Evolutionary conservation across 2,888 invertebrate species (phyloP), one percentile per base, ranked within the genome.

Genomic region (Drosophila cracens): DNA sequence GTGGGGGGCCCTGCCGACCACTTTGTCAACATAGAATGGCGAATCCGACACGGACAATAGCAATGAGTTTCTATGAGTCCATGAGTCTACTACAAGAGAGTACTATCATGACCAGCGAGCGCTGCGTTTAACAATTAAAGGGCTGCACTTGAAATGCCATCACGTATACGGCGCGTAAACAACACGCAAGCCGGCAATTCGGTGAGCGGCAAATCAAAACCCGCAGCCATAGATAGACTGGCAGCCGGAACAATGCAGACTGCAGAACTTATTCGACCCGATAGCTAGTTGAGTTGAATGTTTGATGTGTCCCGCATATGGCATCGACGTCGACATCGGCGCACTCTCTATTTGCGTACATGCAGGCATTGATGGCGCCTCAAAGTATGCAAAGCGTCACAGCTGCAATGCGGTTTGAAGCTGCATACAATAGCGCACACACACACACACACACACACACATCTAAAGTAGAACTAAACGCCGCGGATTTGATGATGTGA

Each of bases 401-500:
- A 70, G 73, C 74, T 70, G 74, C 64, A 75, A 43, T 76, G 73
- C 76, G 63, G 77, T 52, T 81, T 70, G 74, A 70, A 63, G 78
- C 62, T 61, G 66, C 51, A 60, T 49, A 31, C 31, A 31, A 43
- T 51, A 38, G 10, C 51, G 16, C 43, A 38, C 54, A 27, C 34
- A 46, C 54, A n/a, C 11, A 33, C 16, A 8, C 11, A 36, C 13
- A 21, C 25, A 21, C 36, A 66, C 29, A 46, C 36, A 58, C 33
- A 61, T 54, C 62, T 63, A 85, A 82, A 90, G 83, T 82, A 82
- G 76, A 88, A 82, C 90, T 79, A 89, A 88, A 83, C 83, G 86
- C 68, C 83, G 72, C 68, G 88, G 90, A 89, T 91, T 91, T 89
- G 87, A 89, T 88, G 89, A 92, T 90, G 90, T 90, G 89, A 92